Conservation (phyloP, 2,113 vertebrate species). For the Paramormyrops kingsleyae region DNA sequence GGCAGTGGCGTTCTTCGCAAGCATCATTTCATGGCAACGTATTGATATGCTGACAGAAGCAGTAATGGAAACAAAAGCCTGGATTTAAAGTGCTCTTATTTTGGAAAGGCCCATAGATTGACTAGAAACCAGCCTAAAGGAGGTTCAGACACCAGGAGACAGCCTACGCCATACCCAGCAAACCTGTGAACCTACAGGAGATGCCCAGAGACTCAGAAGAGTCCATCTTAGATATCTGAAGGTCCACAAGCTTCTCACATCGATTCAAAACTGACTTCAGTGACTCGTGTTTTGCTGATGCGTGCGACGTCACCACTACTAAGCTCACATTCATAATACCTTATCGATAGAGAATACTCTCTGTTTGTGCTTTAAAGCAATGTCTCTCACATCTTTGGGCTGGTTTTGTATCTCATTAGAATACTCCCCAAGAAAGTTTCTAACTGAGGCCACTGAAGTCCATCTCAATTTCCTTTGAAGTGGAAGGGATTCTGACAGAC, state of each 20-base stretch:
- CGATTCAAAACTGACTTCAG: background rate
- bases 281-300: background rate
- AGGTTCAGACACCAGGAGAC: background rate
- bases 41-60: background rate
- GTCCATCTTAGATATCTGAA: background rate
- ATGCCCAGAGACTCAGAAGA: background rate
- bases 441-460: background rate
- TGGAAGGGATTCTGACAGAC: background rate
- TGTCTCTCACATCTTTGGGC: background rate
- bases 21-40: background rate
- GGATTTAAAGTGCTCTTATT: background rate
- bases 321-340: background rate
- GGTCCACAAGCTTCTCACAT: background rate
- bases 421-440: background rate
- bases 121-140: background rate
- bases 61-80: background rate
- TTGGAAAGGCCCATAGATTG: background rate
- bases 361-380: background rate
- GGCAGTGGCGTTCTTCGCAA: background rate
- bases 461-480: background rate
- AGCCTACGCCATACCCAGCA: background rate
- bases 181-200: background rate
- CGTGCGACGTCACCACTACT: background rate
- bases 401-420: background rate
- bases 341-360: background rate